Conservation (phyloP, 2,797 vertebrate species). For the Tenualosa thibaudeaui region DNA sequence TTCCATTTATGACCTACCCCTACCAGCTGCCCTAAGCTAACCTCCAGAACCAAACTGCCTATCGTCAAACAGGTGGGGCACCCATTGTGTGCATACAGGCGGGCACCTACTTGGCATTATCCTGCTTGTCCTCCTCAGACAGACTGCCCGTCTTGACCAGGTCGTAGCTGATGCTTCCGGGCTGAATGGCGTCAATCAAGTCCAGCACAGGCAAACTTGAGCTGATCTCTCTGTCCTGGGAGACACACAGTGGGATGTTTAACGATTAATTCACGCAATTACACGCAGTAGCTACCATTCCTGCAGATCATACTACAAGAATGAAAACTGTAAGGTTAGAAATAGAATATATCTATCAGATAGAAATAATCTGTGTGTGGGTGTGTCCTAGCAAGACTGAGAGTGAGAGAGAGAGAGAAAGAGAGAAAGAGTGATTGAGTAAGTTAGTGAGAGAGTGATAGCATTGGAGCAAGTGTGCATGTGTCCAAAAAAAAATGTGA, state of each 20-base stretch:
- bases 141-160: constrained; percentile 83
- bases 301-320: too few relatives aligned
- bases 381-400: neutral
- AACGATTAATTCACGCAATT: neutral
- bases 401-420: neutral
- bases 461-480: neutral
- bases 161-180: constrained; percentile 88
- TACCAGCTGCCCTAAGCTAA: neutral
- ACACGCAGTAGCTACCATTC: neutral
- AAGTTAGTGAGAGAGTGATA: neutral
- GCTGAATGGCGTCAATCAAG: constrained; percentile 94
- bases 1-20: neutral
- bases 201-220: constrained; percentile 90
- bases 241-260: constrained; percentile 1
- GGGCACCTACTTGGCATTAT: constrained; percentile 81
- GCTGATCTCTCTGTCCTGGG: constrained; percentile 87
- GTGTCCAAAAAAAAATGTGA: neutral
- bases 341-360: too few relatives aligned
- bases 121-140: constrained; percentile 85
- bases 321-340: too few relatives aligned
- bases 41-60: neutral
- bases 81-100: neutral
- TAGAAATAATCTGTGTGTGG: neutral
- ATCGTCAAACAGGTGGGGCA: neutral
- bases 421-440: too few relatives aligned